Evolutionary conservation across 2,113 vertebrate species (phyloP), one percentile per base, ranked within the genome.

Genomic region (Melanerpes aurifrons): DNA sequence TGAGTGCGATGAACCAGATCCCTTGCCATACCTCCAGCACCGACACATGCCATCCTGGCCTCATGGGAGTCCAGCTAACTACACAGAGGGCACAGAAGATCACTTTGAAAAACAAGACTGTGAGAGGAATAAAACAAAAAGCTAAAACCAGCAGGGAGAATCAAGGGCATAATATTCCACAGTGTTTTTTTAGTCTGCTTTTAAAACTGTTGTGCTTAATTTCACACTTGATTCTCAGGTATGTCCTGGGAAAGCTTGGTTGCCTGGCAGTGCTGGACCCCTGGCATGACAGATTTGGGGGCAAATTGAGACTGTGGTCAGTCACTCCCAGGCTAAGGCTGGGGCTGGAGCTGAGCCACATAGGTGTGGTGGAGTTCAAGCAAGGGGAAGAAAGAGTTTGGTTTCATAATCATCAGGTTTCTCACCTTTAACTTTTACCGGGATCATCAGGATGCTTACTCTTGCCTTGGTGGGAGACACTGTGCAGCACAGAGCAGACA

Each of bases 321-420:
- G 56, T 10, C 10, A 45, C 59, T 58, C 68, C 3, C 2, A 4
- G 26, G 61, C 47, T 15, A 9, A 4, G 29, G 61, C 47, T 15
- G 10, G 29, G 48, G 35, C 77, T 81, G 58, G 74, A 72, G 64
- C 37, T 3, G 2, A 5, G 61, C 82, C 93, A 58, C n/a, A 66
- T 13, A 63, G 71, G 70, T 59, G 73, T 10, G 86, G 86, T 92
- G 88, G 28, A 90, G 82, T 68, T 97, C 74, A 94, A 68, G 64
- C 31, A 53, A 93, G 71, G 73, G 71, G 67, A 95, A 92, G 62
- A 76, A 96, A 91, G 35, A 18, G n/a, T 87, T 94, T 32, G 18
- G 32, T 86, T 94, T 95, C 64, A 21, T 81, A 94, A 92, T 43
- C 22, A 2, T 29, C 75, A 78, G 37, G 59, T 93, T 87, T 90